A percentile compares a stretch with the other conserved stretches of the same genome.
phyloP scores from a whole-genome alignment of 2,888 invertebrate genomes.

The Lycocerus yunnanus region DNA sequence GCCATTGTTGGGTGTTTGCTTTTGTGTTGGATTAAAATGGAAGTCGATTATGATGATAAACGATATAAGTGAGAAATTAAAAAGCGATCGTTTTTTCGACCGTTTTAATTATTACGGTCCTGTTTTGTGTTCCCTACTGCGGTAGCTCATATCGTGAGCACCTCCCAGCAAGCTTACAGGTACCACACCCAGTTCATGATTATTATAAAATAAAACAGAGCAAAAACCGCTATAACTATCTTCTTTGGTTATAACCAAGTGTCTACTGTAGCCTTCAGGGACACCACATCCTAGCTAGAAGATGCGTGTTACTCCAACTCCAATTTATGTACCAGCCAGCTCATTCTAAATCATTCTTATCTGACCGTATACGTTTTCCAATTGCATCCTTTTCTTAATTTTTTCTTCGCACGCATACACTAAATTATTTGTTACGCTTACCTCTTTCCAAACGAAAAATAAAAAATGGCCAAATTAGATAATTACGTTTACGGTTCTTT shows the following conservation, averaged over 20 bases:
- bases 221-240: slow-evolving; percentile 35
- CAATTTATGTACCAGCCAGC: slow-evolving; percentile 14
- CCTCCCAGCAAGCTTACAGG: slow-evolving; percentile 39
- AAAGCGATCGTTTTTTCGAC: background rate
- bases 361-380: slow-evolving; percentile 19
- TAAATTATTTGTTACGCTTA: background rate
- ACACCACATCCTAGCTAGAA: slow-evolving; percentile 27
- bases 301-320: slow-evolving; percentile 25
- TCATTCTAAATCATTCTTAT: slow-evolving; percentile 24
- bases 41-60: background rate
- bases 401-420: slow-evolving; percentile 17
- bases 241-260: slow-evolving; percentile 22
- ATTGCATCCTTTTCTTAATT: slow-evolving; percentile 13
- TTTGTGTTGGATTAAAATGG: background rate
- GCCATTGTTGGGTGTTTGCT: too few species aligned
- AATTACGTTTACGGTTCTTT: background rate
- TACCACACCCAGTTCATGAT: slow-evolving; percentile 41
- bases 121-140: slow-evolving; percentile 32
- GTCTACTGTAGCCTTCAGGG: slow-evolving; percentile 31
- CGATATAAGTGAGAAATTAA: background rate
- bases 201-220: slow-evolving; percentile 38
- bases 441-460: background rate
- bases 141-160: slow-evolving; percentile 39
- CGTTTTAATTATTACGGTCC: slow-evolving; percentile 17
- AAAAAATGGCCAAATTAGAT: background rate